These are phyloP conservation scores for Himalopsyche anomala DNA, from an alignment of 2,888 invertebrate genomes.

Conservation along the genomic window DNA sequence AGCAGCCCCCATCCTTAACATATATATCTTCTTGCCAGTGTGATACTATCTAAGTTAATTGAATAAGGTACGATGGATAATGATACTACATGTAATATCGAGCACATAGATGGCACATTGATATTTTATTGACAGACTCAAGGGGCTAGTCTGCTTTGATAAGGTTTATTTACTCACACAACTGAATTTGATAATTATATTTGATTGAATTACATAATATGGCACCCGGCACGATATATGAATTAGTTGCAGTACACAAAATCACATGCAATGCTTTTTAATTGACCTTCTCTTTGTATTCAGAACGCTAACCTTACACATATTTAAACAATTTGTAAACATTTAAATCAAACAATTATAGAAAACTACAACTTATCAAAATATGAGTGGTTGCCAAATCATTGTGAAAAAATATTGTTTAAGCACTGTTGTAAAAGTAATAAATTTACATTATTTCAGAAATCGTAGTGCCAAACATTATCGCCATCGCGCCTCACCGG, in stretches of 20 bases:
- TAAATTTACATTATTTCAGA: slow-evolving; percentile 71
- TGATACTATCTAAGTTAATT: slow-evolving; percentile 64
- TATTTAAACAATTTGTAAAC: neutral
- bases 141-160: slow-evolving; percentile 34
- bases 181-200: neutral
- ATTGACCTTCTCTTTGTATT: slow-evolving; percentile 12
- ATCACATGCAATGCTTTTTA: slow-evolving; percentile 51
- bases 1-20: slow-evolving; percentile 71
- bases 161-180: slow-evolving; percentile 14
- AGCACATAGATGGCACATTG: slow-evolving; percentile 68
- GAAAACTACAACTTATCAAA: neutral
- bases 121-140: slow-evolving; percentile 32
- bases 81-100: slow-evolving; percentile 57
- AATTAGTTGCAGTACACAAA: slow-evolving; percentile 51
- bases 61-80: slow-evolving; percentile 63
- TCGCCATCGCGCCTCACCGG: slow-evolving; percentile 91
- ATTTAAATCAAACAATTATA: neutral
- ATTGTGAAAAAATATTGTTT: neutral
- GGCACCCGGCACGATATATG: slow-evolving; percentile 54
- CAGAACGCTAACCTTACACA: slow-evolving; percentile 33
- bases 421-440: slow-evolving; percentile 1
- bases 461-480: slow-evolving; percentile 91
- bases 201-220: slow-evolving; percentile 19
- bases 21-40: slow-evolving; percentile 57
- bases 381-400: neutral